Base-by-base conservation (phyloP, 2,797 vertebrate genomes). In the Cossypha dichroa region DNA sequence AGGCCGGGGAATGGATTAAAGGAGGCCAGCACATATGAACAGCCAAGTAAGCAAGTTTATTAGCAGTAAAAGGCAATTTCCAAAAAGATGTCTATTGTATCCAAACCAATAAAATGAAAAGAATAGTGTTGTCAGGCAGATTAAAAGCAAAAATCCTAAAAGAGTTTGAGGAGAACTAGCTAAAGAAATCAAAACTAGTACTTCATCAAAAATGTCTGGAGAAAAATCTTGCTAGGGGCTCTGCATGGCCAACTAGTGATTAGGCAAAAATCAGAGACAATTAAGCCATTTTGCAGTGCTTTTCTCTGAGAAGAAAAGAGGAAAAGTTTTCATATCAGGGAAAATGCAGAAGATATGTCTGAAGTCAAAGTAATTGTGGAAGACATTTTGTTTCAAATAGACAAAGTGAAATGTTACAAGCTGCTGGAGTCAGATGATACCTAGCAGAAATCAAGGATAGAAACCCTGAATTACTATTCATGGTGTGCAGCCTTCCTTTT, bases 31-130 rank as follows among this genome's bases (percentile, higher is more conserved):
- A 80, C 38, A 54, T 23, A 95, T 2, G 84, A 74, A 87, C 18
- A 79, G 63, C 48, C 72, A 90, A 94, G 34, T 23, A 91, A 85
- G 69, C 36, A 85, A 95, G 48, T 91, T 95, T 94, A 91, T 74
- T 89, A 95, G 68, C 85, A 91, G 41, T 49, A 83, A 91, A 68
- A 73, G 90, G 26, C 81, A 54, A 41, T 64, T 96, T 94, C 90
- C 64, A 88, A 54, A 92, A 94, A 85, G 41, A 93, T 93, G 72
- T 13, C 81, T 88, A 93, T 83, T 93, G 82, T 91, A 93, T 68
- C 75, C 93, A 80, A 93, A 88, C 81, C 31, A 91, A 93, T 92
- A 94, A 97, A 95, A 93, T 60, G 3, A 91, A 91, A 96, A 91
- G 63, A 94, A 75, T 85, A 70, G 28, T 54, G 49, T n/a, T 91